Evolutionary conservation across 2,113 vertebrate genomes (phyloP).

Genomic region (Budorcas taxicolor): DNA sequence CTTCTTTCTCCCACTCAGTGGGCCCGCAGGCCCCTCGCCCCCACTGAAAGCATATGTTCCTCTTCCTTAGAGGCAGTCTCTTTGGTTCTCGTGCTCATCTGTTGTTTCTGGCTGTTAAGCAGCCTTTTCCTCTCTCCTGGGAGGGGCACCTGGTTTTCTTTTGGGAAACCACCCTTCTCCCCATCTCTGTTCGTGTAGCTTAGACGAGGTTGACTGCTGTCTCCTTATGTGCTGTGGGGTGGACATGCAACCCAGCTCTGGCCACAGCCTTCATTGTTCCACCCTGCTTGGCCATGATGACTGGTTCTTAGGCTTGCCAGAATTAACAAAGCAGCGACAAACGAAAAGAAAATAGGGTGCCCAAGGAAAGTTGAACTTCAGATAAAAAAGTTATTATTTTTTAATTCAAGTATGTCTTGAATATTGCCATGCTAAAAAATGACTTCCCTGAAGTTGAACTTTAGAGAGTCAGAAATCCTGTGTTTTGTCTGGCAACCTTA

Average conservation of each 20-base stretch:
- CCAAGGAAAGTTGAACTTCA: background rate
- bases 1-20: background rate
- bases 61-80: background rate
- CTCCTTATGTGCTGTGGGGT: background rate
- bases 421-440: background rate
- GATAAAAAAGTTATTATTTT: background rate
- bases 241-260: background rate
- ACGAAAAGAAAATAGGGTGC: background rate
- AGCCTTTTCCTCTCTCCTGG: background rate
- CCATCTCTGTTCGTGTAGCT: background rate
- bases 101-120: conserved; percentile 13
- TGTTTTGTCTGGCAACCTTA: background rate
- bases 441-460: background rate
- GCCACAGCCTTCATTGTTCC: background rate
- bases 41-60: conserved; percentile 27
- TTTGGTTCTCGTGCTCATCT: background rate
- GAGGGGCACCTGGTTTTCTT: background rate
- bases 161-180: background rate
- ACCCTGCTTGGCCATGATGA: background rate
- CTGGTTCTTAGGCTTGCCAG: background rate
- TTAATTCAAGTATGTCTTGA: background rate
- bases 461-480: background rate
- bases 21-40: background rate
- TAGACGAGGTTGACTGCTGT: background rate
- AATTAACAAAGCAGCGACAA: background rate